These are phyloP conservation scores for Drosophila engyochracea DNA, from an alignment of 2,888 invertebrate genomes.

Conservation along the genomic window DNA sequence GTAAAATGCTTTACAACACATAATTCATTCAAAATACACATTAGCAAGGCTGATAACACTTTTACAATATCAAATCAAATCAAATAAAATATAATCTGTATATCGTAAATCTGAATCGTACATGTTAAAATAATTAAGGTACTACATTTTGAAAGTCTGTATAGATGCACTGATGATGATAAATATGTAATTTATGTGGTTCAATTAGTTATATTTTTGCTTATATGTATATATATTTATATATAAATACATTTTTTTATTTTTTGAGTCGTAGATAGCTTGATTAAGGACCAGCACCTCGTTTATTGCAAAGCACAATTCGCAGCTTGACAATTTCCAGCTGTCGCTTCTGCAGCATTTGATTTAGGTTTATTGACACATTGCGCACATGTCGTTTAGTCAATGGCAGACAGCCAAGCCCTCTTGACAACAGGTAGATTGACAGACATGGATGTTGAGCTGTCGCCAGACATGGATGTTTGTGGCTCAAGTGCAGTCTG, in stretches of 20 bases:
- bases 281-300: background rate
- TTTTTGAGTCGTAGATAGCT: background rate
- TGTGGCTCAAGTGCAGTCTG: conserved; percentile 19
- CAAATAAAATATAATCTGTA: background rate
- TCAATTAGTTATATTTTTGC: background rate
- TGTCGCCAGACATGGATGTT: conserved; percentile 7
- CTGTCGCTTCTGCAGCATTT: conserved; percentile 41
- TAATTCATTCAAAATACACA: background rate
- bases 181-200: background rate
- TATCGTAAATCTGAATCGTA: background rate
- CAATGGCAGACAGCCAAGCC: conserved; percentile 27
- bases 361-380: conserved; percentile 63
- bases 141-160: background rate
- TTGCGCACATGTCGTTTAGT: conserved; percentile 42
- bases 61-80: background rate
- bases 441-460: conserved; percentile 30
- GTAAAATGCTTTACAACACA: background rate
- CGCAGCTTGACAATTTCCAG: background rate
- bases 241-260: background rate
- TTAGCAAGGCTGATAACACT: background rate
- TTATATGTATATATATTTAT: background rate
- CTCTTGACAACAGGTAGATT: conserved; percentile 26
- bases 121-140: background rate
- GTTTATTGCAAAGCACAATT: background rate
- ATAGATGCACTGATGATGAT: background rate